Evolutionary conservation across 1,140 invertebrate genomes (phyloP).

Genomic region (Trichomalopsis sarcophagae): DNA sequence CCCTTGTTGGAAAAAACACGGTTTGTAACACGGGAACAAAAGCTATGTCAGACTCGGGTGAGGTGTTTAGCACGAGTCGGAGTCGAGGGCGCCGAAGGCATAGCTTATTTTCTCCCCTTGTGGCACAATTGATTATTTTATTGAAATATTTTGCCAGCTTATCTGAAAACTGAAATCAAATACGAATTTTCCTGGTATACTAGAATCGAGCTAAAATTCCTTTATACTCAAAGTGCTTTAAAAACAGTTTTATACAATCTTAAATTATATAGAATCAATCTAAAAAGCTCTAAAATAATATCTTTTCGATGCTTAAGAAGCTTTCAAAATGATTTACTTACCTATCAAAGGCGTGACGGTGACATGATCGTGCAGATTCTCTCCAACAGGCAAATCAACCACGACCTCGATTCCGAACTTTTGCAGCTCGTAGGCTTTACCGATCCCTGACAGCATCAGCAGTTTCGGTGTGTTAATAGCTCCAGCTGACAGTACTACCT

Average conservation of each 20-base stretch:
- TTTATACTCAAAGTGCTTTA: conserved; percentile 77
- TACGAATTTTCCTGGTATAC: conserved; percentile 71
- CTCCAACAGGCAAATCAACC: conserved; percentile 68
- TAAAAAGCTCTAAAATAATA: too few species aligned
- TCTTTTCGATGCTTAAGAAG: not conserved
- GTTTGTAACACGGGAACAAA: too few species aligned
- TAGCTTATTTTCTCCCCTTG: too few species aligned
- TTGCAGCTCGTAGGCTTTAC: conserved; percentile 31
- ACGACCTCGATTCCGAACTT: conserved; percentile 60
- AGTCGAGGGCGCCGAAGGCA: too few species aligned
- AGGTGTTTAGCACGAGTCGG: too few species aligned
- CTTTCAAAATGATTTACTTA: not conserved
- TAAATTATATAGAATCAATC: conserved; percentile 69
- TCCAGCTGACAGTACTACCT: conserved; percentile 74
- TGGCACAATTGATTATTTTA: too few species aligned
- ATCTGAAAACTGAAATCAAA: too few species aligned
- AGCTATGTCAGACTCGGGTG: too few species aligned
- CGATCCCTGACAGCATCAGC: conserved; percentile 69
- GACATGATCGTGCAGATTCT: conserved; percentile 76
- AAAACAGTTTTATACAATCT: conserved; percentile 73
- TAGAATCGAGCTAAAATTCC: conserved; percentile 76
- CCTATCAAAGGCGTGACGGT: not conserved
- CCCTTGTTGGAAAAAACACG: too few species aligned
- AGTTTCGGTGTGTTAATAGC: conserved; percentile 72
- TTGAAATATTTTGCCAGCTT: too few species aligned